Evolutionary conservation across 2,113 vertebrate genomes (phyloP), one percentile per base, ranked within the genome.

Genomic region (Pseudorasbora parva): DNA sequence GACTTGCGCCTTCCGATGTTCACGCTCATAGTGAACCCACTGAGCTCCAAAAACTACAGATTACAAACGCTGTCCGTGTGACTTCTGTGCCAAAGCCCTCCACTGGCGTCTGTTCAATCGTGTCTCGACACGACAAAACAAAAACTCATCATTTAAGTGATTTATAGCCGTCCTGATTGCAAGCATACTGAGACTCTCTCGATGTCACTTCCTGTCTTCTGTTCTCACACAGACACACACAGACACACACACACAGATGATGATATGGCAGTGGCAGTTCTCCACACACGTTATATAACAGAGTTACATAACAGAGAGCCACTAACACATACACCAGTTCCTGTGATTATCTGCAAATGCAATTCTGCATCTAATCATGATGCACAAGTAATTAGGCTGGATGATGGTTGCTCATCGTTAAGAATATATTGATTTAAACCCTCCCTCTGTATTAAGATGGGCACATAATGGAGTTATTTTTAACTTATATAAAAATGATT

Each of bases 241-340:
- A 45, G 64, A 82, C 21, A 33, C 62, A 68, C 78, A 80, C 37
- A 60, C 15, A 72, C 37, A 60, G 21, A 54, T 76, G 51, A 64
- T 60, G 41, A 73, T 33, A 47, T 62, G 43, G 19, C 4, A 8
- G 27, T 76, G 19, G 30, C 43, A 59, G 54, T 56, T 12, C 19
- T 60, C 12, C 73, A 68, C 59, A 68, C 45, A 43, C 60, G 51
- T 73, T 73, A 82, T 45, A 43, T 82, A 73, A 82, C 51, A 56
- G 30, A 15, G 5, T 82, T 68, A 51, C 49, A 49, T 57, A 71
- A 51, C 25, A 82, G n/a, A 25, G 51, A 60, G 76, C 76, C 56
- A 45, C 76, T 78, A 60, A 78, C 76, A 78, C 76, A 60, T 17
- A 60, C 45, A 25, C 41, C 56, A 45, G 76, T 45, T 59, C 56